Conservation (phyloP, 64 coral and sea anemone species). For the Cladopsammia gracilis region DNA sequence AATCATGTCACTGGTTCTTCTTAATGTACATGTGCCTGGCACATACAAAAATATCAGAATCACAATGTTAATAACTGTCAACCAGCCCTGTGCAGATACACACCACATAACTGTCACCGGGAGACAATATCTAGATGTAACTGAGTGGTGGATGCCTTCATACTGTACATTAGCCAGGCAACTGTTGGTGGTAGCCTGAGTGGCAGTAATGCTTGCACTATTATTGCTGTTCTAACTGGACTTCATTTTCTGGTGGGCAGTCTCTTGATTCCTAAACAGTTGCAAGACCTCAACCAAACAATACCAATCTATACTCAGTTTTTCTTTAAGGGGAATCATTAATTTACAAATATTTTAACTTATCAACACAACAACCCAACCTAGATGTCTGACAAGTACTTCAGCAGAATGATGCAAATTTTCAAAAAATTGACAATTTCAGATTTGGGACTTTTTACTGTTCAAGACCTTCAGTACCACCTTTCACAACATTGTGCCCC, state of each 20-base stretch:
- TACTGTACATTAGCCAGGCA: not conserved
- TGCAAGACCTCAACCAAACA: no score
- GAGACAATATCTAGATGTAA: conserved; percentile 4
- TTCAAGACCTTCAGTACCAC: not conserved
- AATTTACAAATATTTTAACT: not conserved
- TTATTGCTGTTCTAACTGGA: no score
- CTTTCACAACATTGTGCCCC: not conserved
- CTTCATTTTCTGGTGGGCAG: not conserved
- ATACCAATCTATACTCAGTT: no score
- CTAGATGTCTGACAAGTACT: conserved; percentile 13
- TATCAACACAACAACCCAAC: conserved; percentile 3
- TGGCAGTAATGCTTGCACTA: no score
- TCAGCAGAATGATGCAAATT: not conserved
- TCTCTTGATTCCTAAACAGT: not conserved
- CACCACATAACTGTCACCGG: not conserved
- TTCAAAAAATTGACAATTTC: conserved; percentile 1
- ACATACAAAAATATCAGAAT: conserved; percentile 8
- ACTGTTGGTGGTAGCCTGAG: conserved; percentile 18
- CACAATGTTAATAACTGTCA: not conserved
- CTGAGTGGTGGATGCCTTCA: not conserved
- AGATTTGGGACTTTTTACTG: conserved; percentile 31
- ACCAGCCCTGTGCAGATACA: not conserved
- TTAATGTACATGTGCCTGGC: conserved; percentile 21
- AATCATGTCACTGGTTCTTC: not conserved
- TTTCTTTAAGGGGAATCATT: not conserved